Conservation (phyloP, 2,797 vertebrate species). For the Cetoscarus ocellatus region DNA sequence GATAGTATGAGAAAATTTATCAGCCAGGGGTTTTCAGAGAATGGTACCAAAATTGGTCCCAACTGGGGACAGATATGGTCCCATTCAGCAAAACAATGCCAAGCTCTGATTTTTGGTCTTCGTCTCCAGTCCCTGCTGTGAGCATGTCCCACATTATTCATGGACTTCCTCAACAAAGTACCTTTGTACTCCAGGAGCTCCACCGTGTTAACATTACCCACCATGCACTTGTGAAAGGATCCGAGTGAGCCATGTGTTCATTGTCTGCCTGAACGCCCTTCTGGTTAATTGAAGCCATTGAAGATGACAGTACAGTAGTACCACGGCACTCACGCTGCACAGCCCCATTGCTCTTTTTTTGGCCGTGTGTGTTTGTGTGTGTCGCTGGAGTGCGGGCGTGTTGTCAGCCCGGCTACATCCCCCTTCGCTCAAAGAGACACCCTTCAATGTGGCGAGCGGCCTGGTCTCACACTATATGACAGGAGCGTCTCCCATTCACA, state of each 20-base stretch:
- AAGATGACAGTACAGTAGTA: conserved; percentile 47
- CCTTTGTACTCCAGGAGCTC: neutral
- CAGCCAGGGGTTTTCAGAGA: no score
- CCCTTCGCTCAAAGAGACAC: conserved; percentile 45
- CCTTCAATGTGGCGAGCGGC: conserved; percentile 58
- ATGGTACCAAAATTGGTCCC: no score
- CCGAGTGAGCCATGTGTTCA: conserved; percentile 53
- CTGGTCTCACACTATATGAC: conserved; percentile 64
- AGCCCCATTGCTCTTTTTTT: conserved; percentile 23
- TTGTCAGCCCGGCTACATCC: conserved; percentile 54
- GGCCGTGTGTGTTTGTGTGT: conserved; percentile 14
- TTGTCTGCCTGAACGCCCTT: conserved; percentile 50
- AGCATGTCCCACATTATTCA: neutral
- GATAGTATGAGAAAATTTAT: no score
- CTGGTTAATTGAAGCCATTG: conserved; percentile 60
- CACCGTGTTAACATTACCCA: conserved; percentile 31
- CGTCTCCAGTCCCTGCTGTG: no score
- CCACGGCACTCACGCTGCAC: neutral
- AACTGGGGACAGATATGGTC: no score
- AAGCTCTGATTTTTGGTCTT: no score
- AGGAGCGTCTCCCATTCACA: conserved; percentile 62
- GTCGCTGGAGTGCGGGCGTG: conserved; percentile 17
- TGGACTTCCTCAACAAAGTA: neutral
- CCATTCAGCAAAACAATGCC: no score
- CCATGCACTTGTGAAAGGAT: conserved; percentile 49